phyloP scores from a whole-genome alignment of 2,888 invertebrate genomes.

The Schrankia costaestrigalis region DNA sequence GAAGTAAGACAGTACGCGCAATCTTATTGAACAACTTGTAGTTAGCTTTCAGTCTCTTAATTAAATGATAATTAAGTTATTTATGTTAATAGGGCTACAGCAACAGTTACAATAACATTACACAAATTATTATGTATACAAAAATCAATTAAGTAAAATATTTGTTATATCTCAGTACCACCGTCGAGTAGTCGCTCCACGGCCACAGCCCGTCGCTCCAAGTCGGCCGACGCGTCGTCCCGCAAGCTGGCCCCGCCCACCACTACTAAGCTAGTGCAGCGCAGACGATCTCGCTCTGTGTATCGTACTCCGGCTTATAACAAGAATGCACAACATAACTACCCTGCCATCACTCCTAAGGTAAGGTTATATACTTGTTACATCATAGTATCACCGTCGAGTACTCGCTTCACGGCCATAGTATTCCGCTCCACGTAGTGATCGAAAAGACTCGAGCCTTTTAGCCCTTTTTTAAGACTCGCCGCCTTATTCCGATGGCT shows the following conservation, averaged over 20 bases:
- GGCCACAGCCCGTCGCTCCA: constrained; percentile 40
- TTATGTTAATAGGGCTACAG: no score
- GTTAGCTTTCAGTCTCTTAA: no score
- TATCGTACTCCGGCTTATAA: constrained; percentile 68
- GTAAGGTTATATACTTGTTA: constrained; percentile 32
- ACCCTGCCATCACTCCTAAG: constrained; percentile 73
- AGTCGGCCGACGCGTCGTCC: constrained; percentile 49
- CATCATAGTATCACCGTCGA: constrained; percentile 2
- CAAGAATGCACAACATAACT: constrained; percentile 46
- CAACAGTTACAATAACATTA: no score
- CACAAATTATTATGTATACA: no score
- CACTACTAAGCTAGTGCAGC: constrained; percentile 22
- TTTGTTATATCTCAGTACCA: background rate
- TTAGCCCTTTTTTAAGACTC: no score
- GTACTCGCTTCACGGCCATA: constrained; percentile 24
- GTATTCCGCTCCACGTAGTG: constrained; percentile 51
- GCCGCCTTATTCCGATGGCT: no score
- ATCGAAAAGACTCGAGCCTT: no score
- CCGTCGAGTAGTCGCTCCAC: constrained; percentile 21
- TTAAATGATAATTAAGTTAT: no score
- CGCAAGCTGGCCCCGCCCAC: constrained; percentile 36
- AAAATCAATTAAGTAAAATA: background rate
- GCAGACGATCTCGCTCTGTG: constrained; percentile 58
- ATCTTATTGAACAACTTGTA: no score
- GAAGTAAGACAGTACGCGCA: no score